Conservation (phyloP, 2,113 vertebrate genomes). For the Malaclemys terrapin region DNA sequence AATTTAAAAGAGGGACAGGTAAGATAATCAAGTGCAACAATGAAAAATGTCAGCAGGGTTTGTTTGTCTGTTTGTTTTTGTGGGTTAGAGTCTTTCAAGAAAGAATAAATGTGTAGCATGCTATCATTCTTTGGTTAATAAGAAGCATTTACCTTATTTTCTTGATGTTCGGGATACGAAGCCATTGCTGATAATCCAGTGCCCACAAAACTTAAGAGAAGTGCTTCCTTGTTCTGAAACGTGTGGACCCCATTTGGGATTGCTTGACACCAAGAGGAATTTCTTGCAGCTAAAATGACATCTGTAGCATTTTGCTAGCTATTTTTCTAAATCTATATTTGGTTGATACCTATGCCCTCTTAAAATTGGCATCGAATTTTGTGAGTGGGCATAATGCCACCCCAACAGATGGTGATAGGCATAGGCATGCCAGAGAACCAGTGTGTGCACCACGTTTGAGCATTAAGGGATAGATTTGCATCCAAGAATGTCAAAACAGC, state of each 20-base stretch:
- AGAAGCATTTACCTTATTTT: not conserved
- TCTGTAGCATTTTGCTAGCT: not conserved
- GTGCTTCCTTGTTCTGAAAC: not conserved
- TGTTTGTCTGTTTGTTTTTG: not conserved
- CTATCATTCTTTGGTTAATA: not conserved
- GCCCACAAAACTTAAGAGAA: not conserved
- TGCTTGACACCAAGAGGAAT: not conserved
- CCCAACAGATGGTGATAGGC: constrained; percentile 47
- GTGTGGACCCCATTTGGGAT: not conserved
- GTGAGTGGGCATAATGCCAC: constrained; percentile 47
- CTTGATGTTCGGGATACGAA: not conserved
- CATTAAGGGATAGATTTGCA: constrained; percentile 33
- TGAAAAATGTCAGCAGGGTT: not conserved
- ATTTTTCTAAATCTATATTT: constrained; percentile 32
- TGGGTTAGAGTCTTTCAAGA: not conserved
- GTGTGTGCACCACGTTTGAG: constrained; percentile 27
- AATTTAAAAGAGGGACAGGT: not conserved
- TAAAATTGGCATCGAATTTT: constrained; percentile 28
- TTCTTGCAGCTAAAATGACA: not conserved
- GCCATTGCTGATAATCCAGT: not conserved
- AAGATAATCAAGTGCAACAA: not conserved
- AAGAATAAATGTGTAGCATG: not conserved
- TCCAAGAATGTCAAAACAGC: constrained; percentile 50
- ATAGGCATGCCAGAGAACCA: constrained; percentile 52
- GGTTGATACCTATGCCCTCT: constrained; percentile 34